Base-by-base conservation (phyloP, 2,888 invertebrate genomes). In the Drosophila neonasuta region DNA sequence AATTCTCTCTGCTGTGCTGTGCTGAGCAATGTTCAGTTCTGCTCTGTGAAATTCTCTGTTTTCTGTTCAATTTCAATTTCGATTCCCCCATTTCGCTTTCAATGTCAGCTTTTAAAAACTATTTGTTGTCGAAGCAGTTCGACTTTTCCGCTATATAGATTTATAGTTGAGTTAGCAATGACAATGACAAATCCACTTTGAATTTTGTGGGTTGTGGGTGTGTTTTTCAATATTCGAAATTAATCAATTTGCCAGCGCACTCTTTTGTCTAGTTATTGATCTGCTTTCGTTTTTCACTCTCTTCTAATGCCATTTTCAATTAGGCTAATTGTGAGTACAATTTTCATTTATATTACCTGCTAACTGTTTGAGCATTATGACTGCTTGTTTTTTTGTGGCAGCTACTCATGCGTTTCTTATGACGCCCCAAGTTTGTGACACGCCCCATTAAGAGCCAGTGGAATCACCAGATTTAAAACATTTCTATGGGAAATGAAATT, bases 201-300 rank as follows among this genome's bases (percentile, higher is more conserved):
- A 66, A 62, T 52, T 41, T 44, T 24, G 24, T 24, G 24, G 24
- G 55, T 36, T 30, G 46, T 41, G 50, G 54, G 58, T 42, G 50
- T 36, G 48, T 46, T 46, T 46, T 41, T 41, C n/a, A 72, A 41
- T 54, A 54, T 20, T 42, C 13, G 6, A 68, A 79, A 79, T 79
- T 72, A 79, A 87, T 79, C 66, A 66, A 70, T 68, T 68, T 56
- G n/a, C 24, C 60, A 52, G 36, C 5, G 36, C 34, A 11, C 45
- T 20, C 46, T 15, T 20, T 62, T 55, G 32, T 32, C 44, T 41
- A 15, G 11, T 41, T 41, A 49, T 45, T 32, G 13, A 75, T 68
- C 61, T 62, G 50, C 29, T 51, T 61, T 63, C 42, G 13, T 39
- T 39, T n/a, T 11, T 13, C n/a, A 1, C n/a, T 39, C n/a, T 10